Evolutionary conservation across 1,140 invertebrate genomes (phyloP), one percentile per base, ranked within the genome.

Genomic region (Manduca sexta): DNA sequence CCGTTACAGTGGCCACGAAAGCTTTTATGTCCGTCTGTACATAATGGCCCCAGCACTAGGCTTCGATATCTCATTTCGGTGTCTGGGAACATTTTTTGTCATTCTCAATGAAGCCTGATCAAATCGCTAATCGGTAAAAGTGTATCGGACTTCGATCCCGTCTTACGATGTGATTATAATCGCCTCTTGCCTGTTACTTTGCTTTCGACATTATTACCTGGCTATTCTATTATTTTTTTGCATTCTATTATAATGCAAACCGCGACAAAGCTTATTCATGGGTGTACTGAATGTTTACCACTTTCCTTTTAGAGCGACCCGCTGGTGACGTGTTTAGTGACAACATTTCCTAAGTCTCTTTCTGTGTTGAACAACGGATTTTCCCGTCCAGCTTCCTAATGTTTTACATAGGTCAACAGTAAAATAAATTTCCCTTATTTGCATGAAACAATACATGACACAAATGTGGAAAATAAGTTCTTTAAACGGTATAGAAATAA

Each of bases 91-190:
- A 34, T 34, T 13, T 12, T 12, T 12, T 34, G 39, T 41, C 39
- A 2, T 8, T 41, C 37, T 8, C 4, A 10, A 15, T 41, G 39
- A n/a, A 17, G 18, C 12, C 18, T 44, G 41, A 60, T 54, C 53
- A 48, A 55, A 50, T 57, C 53, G 48, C 26, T 58, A 60, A 61
- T 65, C 48, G 58, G 54, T 65, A 65, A 64, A 64, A 65, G 62
- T 65, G 52, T 65, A 65, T 55, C 62, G 49, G 34, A 34, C 35
- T 31, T 45, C 18, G 39, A 51, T 31, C 45, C 50, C 39, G 44
- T 39, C 44, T 15, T 16, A 49, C 18, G 15, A 50, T 39, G 31
- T 53, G 45, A 56, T 59, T 60, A 60, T 46, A 44, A 56, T 56
- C 57, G 54, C 48, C 52, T 53, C 45, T 60, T 52, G 46, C 44